Base-by-base conservation (phyloP, 2,888 invertebrate species). In the Diadegma fenestrale region DNA sequence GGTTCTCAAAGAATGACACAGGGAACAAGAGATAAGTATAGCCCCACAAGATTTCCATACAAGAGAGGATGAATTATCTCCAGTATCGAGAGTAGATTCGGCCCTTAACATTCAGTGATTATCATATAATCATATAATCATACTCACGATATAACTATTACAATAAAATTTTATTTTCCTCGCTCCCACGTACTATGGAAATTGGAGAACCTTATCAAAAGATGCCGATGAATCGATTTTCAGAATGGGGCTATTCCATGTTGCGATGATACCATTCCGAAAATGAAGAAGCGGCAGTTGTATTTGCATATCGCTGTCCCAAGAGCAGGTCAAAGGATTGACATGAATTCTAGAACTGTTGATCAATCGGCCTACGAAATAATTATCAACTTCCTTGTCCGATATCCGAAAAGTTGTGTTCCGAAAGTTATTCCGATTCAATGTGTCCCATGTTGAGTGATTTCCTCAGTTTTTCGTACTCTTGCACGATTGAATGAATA, bases 141-240 rank as follows among this genome's bases (percentile, higher is more conserved):
- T 48, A 48, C 45, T n/a, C 5, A 48, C 45, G 45, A 48, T 14
- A 48, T 48, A 6, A n/a, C 17, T 17, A 48, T 48, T n/a, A n/a
- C 17, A 48, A 48, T 48, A 48, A 48, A 48, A 48, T 48, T 48
- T 48, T 48, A 48, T 48, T 48, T 48, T n/a, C 45, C n/a, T 48
- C n/a, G 17, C 14, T n/a, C 14, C 14, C n/a, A 48, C 45, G 45
- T 48, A 17, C 2, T 48, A 48, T 48, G n/a, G n/a, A 48, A 48
- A 48, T 48, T n/a, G 45, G 45, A 48, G n/a, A n/a, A 37, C 8
- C 37, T 37, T 37, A 37, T 37, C 37, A 37, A 37, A 37, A 37
- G 8, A 10, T 5, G 37, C 7, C 8, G 37, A 37, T 5, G 37
- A 37, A 37, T 37, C 37, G 37, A 48, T 48, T 48, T 48, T 48